These are phyloP conservation scores for Myioborus miniatus DNA, from an alignment of 2,797 vertebrate species.

Conservation along the genomic window DNA sequence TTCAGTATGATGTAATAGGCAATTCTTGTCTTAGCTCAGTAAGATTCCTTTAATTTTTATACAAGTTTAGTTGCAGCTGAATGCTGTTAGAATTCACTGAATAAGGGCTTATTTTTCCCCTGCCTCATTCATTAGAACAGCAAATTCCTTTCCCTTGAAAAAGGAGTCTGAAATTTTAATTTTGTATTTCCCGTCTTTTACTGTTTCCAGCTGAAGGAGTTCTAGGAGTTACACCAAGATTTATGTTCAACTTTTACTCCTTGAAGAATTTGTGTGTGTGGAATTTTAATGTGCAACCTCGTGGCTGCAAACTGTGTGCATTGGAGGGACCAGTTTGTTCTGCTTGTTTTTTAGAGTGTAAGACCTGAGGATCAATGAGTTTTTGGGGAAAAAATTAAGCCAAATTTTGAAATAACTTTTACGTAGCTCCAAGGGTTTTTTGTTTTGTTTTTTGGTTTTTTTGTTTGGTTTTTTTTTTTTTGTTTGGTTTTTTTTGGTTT, in stretches of 20 bases:
- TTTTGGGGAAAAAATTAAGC: not conserved
- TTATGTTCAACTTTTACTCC: not conserved
- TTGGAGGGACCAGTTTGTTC: not conserved
- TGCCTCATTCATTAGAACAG: not conserved
- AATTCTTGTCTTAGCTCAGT: not conserved
- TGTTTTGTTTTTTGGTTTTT: not conserved
- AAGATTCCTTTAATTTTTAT: not conserved
- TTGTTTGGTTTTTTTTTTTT: not conserved
- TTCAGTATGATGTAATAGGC: not conserved
- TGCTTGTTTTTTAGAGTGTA: not conserved
- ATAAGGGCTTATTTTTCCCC: not conserved
- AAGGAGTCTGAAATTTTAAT: not conserved
- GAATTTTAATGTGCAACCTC: not conserved
- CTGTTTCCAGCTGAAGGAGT: not conserved
- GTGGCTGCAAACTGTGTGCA: not conserved
- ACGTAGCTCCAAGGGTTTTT: not conserved
- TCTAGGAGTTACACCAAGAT: not conserved
- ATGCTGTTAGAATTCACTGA: not conserved
- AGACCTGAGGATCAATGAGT: not conserved
- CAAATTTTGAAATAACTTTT: not conserved
- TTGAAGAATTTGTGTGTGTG: not conserved
- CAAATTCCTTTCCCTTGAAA: not conserved
- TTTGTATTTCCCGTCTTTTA: not conserved
- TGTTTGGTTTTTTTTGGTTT: too few relatives aligned
- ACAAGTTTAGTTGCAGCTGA: not conserved